A percentile compares a stretch with the other conserved stretches of the same genome.
These are phyloP conservation scores for Amphipoea lucens DNA, from an alignment of 2,888 invertebrate genomes.

Conservation along the genomic window DNA sequence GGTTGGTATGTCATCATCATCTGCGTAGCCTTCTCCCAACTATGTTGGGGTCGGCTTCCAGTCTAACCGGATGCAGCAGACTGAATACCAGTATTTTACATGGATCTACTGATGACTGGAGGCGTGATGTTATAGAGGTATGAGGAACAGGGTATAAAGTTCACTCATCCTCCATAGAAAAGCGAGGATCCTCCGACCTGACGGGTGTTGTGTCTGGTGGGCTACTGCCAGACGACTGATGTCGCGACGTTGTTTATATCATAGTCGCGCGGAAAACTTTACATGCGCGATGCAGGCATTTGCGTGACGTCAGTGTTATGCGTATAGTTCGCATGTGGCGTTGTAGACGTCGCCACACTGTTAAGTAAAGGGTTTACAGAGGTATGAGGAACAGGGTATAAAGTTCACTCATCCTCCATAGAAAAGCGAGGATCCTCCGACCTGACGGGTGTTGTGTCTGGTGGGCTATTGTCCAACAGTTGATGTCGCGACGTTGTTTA, in stretches of 20 bases:
- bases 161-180: not conserved
- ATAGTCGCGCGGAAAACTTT: not conserved
- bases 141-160: not conserved
- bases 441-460: not conserved
- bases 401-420: not conserved
- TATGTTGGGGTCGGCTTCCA: not conserved
- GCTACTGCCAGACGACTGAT: not conserved
- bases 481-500: not conserved
- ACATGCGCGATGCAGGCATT: constrained; percentile 2
- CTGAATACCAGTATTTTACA: not conserved
- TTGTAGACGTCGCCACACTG: no score
- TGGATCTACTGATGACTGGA: not conserved
- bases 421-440: not conserved
- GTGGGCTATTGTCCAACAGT: not conserved
- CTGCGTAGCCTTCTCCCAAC: not conserved
- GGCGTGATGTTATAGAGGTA: not conserved
- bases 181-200: not conserved
- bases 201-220: no score
- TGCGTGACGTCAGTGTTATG: no score
- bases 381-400: not conserved
- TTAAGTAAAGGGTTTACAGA: no score
- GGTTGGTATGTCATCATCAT: not conserved
- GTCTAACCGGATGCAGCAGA: not conserved
- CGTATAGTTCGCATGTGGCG: no score
- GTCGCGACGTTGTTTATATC: not conserved